Percentiles rank a stretch among this genome's conserved stretches.
Conservation (phyloP, 2,797 vertebrate species). For the Pipistrellus pygmaeus region DNA sequence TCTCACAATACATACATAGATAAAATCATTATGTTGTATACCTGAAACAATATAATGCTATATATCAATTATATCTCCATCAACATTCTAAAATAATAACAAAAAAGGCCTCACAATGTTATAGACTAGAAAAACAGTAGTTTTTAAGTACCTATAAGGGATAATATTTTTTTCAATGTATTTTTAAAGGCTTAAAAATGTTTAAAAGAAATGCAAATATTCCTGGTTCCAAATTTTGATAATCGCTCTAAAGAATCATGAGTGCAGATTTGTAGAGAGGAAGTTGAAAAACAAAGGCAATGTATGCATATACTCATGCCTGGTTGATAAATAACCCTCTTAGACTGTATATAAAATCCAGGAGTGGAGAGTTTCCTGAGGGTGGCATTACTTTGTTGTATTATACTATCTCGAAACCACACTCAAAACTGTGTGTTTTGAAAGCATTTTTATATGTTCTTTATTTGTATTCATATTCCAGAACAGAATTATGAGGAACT, state of each 20-base stretch:
- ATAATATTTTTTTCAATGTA: not conserved
- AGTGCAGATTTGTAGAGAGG: not conserved
- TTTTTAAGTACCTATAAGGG: not conserved
- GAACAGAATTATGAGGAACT: not conserved
- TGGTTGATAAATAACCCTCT: not conserved
- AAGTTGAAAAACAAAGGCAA: not conserved
- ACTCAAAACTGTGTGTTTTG: not conserved
- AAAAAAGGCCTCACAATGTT: not conserved
- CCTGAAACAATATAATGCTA: not conserved
- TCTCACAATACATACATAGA: not conserved
- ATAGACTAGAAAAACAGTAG: not conserved
- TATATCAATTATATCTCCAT: not conserved
- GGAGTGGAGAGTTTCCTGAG: not conserved
- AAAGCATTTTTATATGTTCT: not conserved
- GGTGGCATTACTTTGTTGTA: not conserved
- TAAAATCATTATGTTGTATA: not conserved
- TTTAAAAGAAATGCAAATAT: not conserved
- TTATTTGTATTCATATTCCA: not conserved
- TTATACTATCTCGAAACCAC: not conserved
- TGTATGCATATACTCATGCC: rapidly evolving
- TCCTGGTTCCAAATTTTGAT: not conserved
- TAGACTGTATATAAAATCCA: not conserved
- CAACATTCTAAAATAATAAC: not conserved
- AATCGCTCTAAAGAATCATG: not conserved
- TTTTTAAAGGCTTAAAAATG: not conserved